Percentiles rank a stretch among this genome's conserved stretches.
Evolutionary conservation across 2,113 vertebrate genomes (phyloP).

Genomic region (Ginglymostoma cirratum): DNA sequence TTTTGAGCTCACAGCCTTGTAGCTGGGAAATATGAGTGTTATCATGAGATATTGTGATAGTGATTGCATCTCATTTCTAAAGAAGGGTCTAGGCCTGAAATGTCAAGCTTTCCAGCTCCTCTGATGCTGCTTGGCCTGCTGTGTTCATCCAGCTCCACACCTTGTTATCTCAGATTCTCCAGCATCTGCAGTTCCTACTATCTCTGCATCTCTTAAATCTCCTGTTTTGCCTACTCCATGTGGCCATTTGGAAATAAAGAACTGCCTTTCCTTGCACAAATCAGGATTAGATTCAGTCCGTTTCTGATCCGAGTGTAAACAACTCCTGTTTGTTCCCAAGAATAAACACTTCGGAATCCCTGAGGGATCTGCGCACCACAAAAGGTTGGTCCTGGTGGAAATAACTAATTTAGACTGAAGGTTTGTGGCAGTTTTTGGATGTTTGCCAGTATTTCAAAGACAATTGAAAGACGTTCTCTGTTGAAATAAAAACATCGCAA

Average conservation of each 20-base stretch:
- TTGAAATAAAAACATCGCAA: background rate
- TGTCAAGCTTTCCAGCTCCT: no score
- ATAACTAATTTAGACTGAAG: background rate
- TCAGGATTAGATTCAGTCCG: background rate
- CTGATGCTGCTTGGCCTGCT: no score
- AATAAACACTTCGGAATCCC: background rate
- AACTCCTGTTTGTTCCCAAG: background rate
- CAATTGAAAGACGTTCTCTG: background rate
- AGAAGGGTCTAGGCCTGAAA: no score
- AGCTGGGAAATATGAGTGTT: background rate
- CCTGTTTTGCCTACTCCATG: background rate
- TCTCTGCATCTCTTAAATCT: background rate
- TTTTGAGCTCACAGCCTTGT: background rate
- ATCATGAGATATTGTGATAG: background rate
- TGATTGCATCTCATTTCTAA: no score
- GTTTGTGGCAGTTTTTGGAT: background rate
- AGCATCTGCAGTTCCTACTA: no score
- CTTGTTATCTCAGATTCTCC: no score
- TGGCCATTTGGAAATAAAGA: background rate
- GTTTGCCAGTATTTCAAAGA: background rate
- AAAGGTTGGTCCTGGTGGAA: background rate
- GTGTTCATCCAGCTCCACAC: no score
- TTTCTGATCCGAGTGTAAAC: background rate
- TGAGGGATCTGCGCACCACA: background rate
- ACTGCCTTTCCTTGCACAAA: background rate